Evolutionary conservation across 2,797 vertebrate species (phyloP).

Genomic region (Stomatorhinus walkeri): DNA sequence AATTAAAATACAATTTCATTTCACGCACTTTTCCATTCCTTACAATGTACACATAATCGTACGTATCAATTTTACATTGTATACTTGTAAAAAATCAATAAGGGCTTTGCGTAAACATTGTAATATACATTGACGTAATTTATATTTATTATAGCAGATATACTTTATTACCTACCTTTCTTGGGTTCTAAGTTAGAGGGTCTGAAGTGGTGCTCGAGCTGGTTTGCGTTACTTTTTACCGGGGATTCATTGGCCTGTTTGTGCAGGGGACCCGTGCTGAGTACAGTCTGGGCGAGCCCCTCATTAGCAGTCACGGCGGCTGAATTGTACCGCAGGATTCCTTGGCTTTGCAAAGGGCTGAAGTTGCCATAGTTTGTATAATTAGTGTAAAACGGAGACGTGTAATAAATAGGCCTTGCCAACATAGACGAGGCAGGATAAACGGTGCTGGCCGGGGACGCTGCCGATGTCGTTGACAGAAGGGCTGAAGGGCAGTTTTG

Average conservation of each 20-base stretch:
- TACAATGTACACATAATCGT: neutral
- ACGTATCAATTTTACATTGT: neutral
- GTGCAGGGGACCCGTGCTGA: conserved; percentile 62
- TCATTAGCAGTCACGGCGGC: conserved; percentile 71
- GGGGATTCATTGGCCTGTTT: conserved; percentile 80
- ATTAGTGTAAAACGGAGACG: conserved; percentile 94
- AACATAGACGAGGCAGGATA: conserved; percentile 84
- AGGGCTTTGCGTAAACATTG: neutral
- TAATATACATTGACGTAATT: neutral
- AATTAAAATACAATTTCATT: neutral
- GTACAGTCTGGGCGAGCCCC: conserved; percentile 61
- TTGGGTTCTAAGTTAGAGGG: conserved; percentile 77
- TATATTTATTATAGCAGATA: neutral
- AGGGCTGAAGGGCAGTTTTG: conserved; percentile 64
- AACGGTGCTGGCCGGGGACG: conserved; percentile 71
- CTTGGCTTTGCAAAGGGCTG: conserved; percentile 85
- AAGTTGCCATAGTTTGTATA: conserved; percentile 98
- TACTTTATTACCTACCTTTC: conserved; percentile 80
- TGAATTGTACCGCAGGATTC: conserved; percentile 87
- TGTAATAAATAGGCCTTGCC: conserved; percentile 95
- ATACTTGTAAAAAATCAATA: conserved; percentile 9
- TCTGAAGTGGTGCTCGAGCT: conserved; percentile 82
- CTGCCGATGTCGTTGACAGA: conserved; percentile 65
- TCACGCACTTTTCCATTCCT: neutral
- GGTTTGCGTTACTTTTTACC: conserved; percentile 76